These are phyloP conservation scores for Esox lucius DNA, from an alignment of 2,797 vertebrate species.

Conservation along the genomic window DNA sequence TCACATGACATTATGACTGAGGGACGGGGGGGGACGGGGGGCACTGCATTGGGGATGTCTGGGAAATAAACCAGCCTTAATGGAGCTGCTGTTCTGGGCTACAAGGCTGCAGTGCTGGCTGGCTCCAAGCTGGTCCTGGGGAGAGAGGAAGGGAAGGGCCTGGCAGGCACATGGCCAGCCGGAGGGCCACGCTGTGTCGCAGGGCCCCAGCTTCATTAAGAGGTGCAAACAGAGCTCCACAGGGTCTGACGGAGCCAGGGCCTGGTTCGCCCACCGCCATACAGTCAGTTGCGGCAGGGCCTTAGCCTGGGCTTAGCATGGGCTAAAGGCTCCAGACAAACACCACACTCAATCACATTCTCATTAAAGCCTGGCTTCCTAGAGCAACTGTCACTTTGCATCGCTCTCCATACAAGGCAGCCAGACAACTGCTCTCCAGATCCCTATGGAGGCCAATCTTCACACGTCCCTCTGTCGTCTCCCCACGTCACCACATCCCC, in stretches of 20 bases:
- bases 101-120: constrained; percentile 58
- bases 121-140: constrained; percentile 58
- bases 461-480: constrained; percentile 62
- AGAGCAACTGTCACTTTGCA: constrained; percentile 71
- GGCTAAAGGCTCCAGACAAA: constrained; percentile 75
- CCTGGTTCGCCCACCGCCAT: constrained; percentile 50
- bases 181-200: constrained; percentile 66
- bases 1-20: constrained; percentile 53
- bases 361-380: constrained; percentile 75
- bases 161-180: constrained; percentile 32
- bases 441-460: constrained; percentile 66
- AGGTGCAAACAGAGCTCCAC: constrained; percentile 72
- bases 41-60: constrained; percentile 50
- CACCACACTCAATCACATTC: constrained; percentile 60
- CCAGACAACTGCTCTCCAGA: constrained; percentile 59
- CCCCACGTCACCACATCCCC: constrained; percentile 39
- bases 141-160: constrained; percentile 56
- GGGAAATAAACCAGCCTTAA: constrained; percentile 76
- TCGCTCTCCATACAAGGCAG: neutral
- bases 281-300: constrained; percentile 64
- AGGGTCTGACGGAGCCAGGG: constrained; percentile 42
- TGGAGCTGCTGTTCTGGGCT: constrained; percentile 60
- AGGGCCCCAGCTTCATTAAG: constrained; percentile 64
- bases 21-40: constrained; percentile 36
- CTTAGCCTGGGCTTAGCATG: constrained; percentile 63